Percentiles rank a stretch among this genome's conserved stretches.
phyloP scores from a whole-genome alignment of 2,888 invertebrate genomes.

The Adineta ricciae region DNA sequence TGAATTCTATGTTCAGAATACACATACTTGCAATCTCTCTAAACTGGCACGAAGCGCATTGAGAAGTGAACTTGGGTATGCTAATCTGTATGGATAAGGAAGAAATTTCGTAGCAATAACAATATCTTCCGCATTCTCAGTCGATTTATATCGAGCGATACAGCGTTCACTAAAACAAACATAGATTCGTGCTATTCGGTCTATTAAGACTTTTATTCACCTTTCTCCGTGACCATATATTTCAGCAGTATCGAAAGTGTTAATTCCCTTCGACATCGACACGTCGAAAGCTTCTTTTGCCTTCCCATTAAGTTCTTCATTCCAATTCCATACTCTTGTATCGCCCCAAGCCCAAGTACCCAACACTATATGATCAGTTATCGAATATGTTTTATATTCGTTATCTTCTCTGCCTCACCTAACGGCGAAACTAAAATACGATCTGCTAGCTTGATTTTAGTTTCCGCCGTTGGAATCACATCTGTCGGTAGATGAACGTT shows the following conservation, averaged over 20 bases:
- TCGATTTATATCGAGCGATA: not conserved
- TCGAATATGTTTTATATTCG: not conserved
- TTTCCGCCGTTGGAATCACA: not conserved
- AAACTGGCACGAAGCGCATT: constrained; percentile 4
- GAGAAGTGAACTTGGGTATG: not conserved
- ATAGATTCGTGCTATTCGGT: too few relatives aligned
- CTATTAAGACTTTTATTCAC: not conserved
- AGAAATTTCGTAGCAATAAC: not conserved
- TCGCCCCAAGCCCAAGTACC: constrained; percentile 16
- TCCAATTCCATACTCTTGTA: not conserved
- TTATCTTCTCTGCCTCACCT: not conserved
- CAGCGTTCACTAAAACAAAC: not conserved
- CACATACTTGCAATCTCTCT: not conserved
- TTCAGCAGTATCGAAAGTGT: constrained; percentile 3
- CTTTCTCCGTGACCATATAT: constrained; percentile 2
- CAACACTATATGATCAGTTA: not conserved
- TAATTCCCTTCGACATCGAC: not conserved
- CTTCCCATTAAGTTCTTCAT: not conserved
- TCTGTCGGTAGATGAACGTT: not conserved
- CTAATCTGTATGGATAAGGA: not conserved
- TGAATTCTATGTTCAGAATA: too few relatives aligned
- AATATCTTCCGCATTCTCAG: not conserved
- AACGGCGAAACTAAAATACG: not conserved
- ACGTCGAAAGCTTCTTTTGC: constrained; percentile 1
- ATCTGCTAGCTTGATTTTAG: not conserved